phyloP scores from a whole-genome alignment of 2,888 invertebrate species.

The Stratiomys singularior region DNA sequence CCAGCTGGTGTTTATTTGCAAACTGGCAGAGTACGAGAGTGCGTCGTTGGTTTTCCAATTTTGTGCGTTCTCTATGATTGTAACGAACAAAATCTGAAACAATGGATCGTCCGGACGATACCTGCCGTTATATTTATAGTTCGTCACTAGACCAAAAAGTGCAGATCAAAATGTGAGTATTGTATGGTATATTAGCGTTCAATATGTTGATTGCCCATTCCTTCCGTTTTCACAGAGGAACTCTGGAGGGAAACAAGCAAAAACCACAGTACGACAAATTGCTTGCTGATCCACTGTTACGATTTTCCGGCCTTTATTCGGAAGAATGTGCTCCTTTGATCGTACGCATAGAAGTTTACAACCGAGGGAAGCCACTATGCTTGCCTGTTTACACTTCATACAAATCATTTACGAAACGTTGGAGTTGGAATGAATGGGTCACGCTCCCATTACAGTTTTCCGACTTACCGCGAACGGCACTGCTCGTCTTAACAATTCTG shows the following conservation, averaged over 20 bases:
- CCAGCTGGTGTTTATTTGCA: neutral
- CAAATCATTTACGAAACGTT: constrained; percentile 90
- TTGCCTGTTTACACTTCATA: constrained; percentile 90
- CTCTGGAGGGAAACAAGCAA: constrained; percentile 88
- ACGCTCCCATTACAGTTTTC: constrained; percentile 89
- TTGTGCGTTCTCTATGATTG: neutral
- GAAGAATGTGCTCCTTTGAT: constrained; percentile 87
- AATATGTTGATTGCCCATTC: constrained; percentile 6
- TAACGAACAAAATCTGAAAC: neutral
- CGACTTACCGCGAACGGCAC: constrained; percentile 88
- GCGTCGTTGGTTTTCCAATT: neutral
- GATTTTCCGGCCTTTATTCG: constrained; percentile 89
- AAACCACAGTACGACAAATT: constrained; percentile 90
- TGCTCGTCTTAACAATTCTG: constrained; percentile 87
- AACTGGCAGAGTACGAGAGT: neutral
- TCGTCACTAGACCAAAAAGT: constrained; percentile 88
- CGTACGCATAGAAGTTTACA: constrained; percentile 86
- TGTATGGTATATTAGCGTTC: neutral
- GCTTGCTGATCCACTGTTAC: constrained; percentile 86
- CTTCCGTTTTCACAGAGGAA: constrained; percentile 76
- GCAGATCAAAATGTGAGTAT: constrained; percentile 90
- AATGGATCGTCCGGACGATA: constrained; percentile 81
- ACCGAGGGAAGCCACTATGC: constrained; percentile 83
- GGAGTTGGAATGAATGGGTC: constrained; percentile 99
- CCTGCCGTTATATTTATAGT: constrained; percentile 89